Evolutionary conservation across 2,113 vertebrate genomes (phyloP).

Genomic region (Globicephala melas): DNA sequence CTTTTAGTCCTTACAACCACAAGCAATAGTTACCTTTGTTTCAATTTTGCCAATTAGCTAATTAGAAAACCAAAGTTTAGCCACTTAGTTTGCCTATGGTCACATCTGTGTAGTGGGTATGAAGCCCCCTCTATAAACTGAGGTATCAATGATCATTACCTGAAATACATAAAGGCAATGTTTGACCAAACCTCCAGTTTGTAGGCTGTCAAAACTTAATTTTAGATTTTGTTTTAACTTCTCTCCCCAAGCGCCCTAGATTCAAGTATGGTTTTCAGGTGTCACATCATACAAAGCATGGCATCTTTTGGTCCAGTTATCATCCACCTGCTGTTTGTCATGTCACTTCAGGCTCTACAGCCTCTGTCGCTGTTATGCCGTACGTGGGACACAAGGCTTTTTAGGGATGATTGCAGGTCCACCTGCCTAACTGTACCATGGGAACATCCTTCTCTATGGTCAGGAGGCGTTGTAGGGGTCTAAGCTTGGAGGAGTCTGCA

Average conservation of each 20-base stretch:
- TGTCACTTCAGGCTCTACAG: neutral
- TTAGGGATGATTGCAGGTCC: neutral
- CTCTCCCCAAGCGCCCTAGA: neutral
- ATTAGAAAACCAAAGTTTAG: neutral
- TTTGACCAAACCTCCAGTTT: neutral
- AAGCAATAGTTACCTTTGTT: neutral
- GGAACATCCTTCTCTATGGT: neutral
- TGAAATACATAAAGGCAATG: neutral
- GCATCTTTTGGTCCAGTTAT: neutral
- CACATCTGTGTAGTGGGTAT: neutral
- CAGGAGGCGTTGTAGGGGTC: neutral
- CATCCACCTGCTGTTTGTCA: neutral
- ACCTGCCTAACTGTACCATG: no score
- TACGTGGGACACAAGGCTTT: no score
- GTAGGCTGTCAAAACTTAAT: neutral
- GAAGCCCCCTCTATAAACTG: neutral
- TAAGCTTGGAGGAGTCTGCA: neutral
- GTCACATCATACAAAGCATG: neutral
- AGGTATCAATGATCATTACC: neutral
- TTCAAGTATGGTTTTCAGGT: neutral
- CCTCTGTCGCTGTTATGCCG: fast-evolving
- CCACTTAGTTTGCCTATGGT: neutral
- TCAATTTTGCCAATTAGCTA: neutral
- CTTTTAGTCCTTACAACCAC: neutral
- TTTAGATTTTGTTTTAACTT: neutral